Conservation (phyloP, 2,797 vertebrate species). For the Novumbra hubbsi region DNA sequence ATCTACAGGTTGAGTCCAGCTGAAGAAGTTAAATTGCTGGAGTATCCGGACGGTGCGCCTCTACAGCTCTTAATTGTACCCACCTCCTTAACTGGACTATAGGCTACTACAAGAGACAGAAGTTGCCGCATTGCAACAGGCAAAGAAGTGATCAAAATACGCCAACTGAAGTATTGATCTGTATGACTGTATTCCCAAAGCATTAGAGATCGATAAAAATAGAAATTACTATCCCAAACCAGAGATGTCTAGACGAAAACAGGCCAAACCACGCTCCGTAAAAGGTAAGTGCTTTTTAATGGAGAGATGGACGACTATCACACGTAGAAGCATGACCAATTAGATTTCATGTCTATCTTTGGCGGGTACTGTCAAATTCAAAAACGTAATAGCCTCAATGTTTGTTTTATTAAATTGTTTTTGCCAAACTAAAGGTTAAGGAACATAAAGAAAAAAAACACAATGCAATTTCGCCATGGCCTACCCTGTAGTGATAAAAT, state of each 20-base stretch:
- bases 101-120: conserved; percentile 47
- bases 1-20: conserved; percentile 73
- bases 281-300: conserved; percentile 85
- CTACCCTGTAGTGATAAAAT: neutral
- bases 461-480: neutral
- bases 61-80: conserved; percentile 26
- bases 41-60: conserved; percentile 31
- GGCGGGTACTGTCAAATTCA: conserved; percentile 70
- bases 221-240: conserved; percentile 42
- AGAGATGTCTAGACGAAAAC: conserved; percentile 96
- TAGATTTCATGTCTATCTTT: conserved; percentile 70
- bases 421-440: neutral
- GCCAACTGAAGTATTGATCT: conserved; percentile 60
- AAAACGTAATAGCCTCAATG: conserved; percentile 31
- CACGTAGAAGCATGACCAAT: conserved; percentile 70
- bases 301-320: conserved; percentile 39
- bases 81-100: conserved; percentile 53
- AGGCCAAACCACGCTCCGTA: conserved; percentile 96
- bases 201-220: conserved; percentile 55
- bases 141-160: conserved; percentile 64
- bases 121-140: conserved; percentile 98
- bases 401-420: neutral
- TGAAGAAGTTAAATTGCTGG: conserved; percentile 31
- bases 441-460: neutral
- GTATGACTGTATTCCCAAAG: conserved; percentile 64